These are phyloP conservation scores for Drosophila arizonae DNA, from an alignment of 1,140 invertebrate species.

Conservation along the genomic window DNA sequence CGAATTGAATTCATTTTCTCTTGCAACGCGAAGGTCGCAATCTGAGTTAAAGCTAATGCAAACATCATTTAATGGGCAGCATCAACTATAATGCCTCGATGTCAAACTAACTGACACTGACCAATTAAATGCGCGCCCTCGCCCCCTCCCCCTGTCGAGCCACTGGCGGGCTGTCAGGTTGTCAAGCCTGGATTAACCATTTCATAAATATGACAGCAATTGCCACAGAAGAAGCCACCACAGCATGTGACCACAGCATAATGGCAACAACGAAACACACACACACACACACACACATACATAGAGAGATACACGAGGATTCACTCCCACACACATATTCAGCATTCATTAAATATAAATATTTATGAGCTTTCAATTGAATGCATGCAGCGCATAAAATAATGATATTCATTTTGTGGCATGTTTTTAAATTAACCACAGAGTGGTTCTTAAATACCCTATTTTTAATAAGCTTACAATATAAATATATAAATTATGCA, in stretches of 20 bases:
- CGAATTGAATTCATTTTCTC: conserved; percentile 49
- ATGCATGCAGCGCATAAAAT: conserved; percentile 22
- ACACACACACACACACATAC: background rate
- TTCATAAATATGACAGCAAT: conserved; percentile 39
- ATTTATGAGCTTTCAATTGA: conserved; percentile 39
- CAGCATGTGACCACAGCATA: conserved; percentile 28
- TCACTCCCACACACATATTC: background rate
- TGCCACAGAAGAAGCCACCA: conserved; percentile 15
- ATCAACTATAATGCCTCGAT: conserved; percentile 53
- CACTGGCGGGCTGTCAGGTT: conserved; percentile 49
- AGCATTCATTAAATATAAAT: conserved; percentile 28
- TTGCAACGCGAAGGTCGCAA: conserved; percentile 25
- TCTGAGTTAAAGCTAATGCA: conserved; percentile 5
- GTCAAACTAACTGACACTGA: conserved; percentile 69
- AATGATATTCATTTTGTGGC: conserved; percentile 11
- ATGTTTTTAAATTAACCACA: conserved; percentile 20
- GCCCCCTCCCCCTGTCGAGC: conserved; percentile 12
- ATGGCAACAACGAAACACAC: conserved; percentile 12
- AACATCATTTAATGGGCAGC: conserved; percentile 43
- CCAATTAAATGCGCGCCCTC: conserved; percentile 62
- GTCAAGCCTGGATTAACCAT: conserved; percentile 66
- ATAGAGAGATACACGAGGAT: background rate
- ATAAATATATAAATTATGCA: too few species aligned
- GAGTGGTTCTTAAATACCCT: conserved; percentile 4
- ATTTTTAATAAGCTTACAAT: background rate